Percentiles rank a stretch among this genome's conserved stretches.
Conservation (phyloP, 2,113 vertebrate genomes). For the Scalopus aquaticus region DNA sequence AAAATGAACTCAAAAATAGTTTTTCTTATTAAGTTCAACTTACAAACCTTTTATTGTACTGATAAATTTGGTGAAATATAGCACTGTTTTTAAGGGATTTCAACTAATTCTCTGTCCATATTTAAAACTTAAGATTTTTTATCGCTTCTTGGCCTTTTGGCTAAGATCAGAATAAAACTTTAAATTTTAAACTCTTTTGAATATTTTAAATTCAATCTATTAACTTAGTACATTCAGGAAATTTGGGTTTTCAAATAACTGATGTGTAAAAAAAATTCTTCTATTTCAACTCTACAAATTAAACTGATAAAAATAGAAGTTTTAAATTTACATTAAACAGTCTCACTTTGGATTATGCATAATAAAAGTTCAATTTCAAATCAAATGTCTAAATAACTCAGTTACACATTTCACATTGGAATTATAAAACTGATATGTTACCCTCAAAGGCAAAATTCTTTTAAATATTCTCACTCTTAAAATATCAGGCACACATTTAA, state of each 20-base stretch:
- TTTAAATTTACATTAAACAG: not conserved
- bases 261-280: not conserved
- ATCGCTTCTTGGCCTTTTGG: too few species aligned
- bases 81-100: not conserved
- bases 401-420: not conserved
- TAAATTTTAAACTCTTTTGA: not conserved
- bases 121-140: not conserved
- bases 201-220: constrained; percentile 16
- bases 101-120: not conserved
- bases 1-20: not conserved
- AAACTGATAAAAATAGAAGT: not conserved
- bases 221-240: not conserved
- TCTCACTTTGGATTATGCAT: not conserved
- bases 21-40: not conserved
- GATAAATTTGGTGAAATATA: constrained; percentile 30
- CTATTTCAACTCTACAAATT: not conserved
- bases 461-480: not conserved
- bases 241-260: not conserved
- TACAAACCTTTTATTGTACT: not conserved
- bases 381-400: not conserved
- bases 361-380: not conserved
- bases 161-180: too few species aligned
- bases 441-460: not conserved
- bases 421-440: not conserved
- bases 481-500: constrained; percentile 10